A percentile compares a stretch with the other conserved stretches of the same genome.
Evolutionary conservation across 1,140 invertebrate species (phyloP).

Genomic region (Drosophila carrolli): DNA sequence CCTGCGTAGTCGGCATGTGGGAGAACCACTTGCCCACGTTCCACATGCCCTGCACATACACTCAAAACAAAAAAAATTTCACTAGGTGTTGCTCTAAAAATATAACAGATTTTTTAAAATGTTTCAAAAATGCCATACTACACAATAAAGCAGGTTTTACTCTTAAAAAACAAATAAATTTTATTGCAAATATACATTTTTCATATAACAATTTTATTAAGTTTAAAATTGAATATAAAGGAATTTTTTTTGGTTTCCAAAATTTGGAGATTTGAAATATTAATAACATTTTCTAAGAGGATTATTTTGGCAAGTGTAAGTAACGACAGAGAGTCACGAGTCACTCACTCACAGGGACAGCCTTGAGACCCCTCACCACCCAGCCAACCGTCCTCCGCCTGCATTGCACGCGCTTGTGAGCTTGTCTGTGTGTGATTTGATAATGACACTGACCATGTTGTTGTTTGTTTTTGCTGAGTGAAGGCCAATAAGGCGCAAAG

Average conservation of each 20-base stretch:
- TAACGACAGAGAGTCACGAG: conserved; percentile 35
- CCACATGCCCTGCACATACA: conserved; percentile 20
- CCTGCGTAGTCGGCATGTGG: conserved; percentile 72
- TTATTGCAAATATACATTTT: too few relatives aligned
- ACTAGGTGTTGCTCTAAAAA: too few relatives aligned
- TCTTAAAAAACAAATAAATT: too few relatives aligned
- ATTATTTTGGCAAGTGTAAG: conserved; percentile 18
- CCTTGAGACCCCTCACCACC: conserved; percentile 24
- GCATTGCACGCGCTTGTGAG: conserved; percentile 20
- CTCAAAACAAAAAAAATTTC: conserved; percentile 4
- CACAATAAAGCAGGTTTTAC: too few relatives aligned
- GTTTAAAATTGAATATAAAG: too few relatives aligned
- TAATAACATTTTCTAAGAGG: not conserved
- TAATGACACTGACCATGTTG: conserved; percentile 71
- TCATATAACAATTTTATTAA: too few relatives aligned
- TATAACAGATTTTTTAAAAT: too few relatives aligned
- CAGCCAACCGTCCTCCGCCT: conserved; percentile 5
- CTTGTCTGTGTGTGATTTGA: conserved; percentile 56
- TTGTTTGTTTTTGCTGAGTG: conserved; percentile 42
- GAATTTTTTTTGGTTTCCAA: too few relatives aligned
- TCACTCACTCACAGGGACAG: conserved; percentile 43
- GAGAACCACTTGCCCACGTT: conserved; percentile 71
- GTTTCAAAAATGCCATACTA: too few relatives aligned
- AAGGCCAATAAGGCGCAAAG: conserved; percentile 47
- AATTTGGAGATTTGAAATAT: too few relatives aligned